phyloP scores from a whole-genome alignment of 2,888 invertebrate species.

The Gisinianus flammeolus region DNA sequence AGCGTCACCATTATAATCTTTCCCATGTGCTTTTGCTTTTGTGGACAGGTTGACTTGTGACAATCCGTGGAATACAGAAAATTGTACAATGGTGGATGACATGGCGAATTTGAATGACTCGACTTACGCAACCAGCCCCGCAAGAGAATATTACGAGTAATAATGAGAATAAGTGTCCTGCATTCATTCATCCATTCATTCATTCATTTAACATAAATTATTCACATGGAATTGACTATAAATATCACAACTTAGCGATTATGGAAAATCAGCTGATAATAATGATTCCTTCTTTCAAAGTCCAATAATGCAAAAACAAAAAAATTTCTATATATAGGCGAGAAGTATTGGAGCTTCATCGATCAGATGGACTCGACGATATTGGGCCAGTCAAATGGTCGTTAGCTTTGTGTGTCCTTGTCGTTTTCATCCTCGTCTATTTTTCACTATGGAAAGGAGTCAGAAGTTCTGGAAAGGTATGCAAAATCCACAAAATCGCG shows the following conservation, averaged over 20 bases:
- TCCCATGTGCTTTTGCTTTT: no score
- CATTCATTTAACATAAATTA: no score
- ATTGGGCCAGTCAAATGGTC: slow-evolving; percentile 90
- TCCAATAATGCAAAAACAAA: no score
- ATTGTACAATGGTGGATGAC: slow-evolving; percentile 70
- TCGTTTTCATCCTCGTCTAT: slow-evolving; percentile 91
- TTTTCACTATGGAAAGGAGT: slow-evolving; percentile 97
- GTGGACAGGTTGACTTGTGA: slow-evolving; percentile 82
- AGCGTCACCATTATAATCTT: no score
- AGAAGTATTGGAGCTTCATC: slow-evolving; percentile 82
- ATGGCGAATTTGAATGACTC: slow-evolving; percentile 61
- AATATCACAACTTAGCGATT: no score
- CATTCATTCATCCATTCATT: no score
- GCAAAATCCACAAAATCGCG: no score
- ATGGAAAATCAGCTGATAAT: no score
- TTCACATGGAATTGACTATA: no score
- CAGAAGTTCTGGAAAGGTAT: slow-evolving; percentile 88
- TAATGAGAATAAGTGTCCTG: neutral
- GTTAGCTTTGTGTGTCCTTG: slow-evolving; percentile 85
- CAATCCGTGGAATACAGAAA: slow-evolving; percentile 84
- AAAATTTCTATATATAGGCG: slow-evolving; percentile 76
- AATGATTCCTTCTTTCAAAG: no score
- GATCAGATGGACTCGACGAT: slow-evolving; percentile 80
- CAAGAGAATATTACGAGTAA: slow-evolving; percentile 88
- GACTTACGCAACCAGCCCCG: slow-evolving; percentile 71